Percentiles rank a stretch among this genome's conserved stretches.
These are phyloP conservation scores for Lycocerus yunnanus DNA, from an alignment of 2,888 invertebrate genomes.

Conservation along the genomic window DNA sequence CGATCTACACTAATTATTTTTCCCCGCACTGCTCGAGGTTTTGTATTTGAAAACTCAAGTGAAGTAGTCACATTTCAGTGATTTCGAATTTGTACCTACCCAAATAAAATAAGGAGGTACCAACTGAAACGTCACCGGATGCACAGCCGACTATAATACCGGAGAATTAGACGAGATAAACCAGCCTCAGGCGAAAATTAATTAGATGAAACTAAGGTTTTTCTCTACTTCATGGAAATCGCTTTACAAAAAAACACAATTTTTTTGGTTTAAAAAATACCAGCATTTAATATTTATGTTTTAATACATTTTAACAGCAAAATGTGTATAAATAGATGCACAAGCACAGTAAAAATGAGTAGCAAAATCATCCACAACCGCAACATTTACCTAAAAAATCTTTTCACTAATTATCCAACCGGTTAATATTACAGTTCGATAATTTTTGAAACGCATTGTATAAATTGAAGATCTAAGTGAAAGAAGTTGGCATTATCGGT, in stretches of 20 bases:
- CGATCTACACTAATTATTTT: too few relatives aligned
- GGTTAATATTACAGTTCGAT: not conserved
- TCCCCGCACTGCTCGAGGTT: too few relatives aligned
- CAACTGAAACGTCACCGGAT: too few relatives aligned
- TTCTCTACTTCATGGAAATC: too few relatives aligned
- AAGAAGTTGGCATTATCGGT: not conserved
- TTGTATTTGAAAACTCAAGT: too few relatives aligned
- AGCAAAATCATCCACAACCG: constrained; percentile 27
- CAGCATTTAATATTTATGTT: not conserved
- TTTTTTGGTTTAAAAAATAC: not conserved
- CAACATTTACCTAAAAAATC: constrained; percentile 1
- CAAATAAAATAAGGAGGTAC: too few relatives aligned
- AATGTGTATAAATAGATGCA: constrained; percentile 27
- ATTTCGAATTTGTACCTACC: too few relatives aligned
- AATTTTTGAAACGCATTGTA: not conserved
- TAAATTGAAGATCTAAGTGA: not conserved
- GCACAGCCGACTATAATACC: too few relatives aligned
- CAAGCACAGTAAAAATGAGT: constrained; percentile 30
- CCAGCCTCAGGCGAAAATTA: too few relatives aligned
- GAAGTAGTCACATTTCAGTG: too few relatives aligned
- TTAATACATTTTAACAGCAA: constrained; percentile 18
- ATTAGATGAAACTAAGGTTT: too few relatives aligned
- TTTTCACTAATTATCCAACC: not conserved
- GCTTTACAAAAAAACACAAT: not conserved
- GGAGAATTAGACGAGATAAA: too few relatives aligned